phyloP scores from a whole-genome alignment of 1,140 invertebrate species.

The Dendroctonus ponderosae region DNA sequence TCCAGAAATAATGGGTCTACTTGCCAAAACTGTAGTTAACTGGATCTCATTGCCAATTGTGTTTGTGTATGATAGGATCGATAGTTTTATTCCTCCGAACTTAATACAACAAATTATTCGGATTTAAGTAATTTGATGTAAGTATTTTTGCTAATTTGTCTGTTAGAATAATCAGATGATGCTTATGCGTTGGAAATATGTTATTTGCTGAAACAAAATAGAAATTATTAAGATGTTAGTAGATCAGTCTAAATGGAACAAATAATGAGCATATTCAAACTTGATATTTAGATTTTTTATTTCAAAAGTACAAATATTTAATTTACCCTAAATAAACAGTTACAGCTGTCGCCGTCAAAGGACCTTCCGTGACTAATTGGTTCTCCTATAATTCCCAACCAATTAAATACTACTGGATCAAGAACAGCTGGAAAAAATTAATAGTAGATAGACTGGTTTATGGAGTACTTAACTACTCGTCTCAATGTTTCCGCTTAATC shows the following conservation, averaged over 20 bases:
- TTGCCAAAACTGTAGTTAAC: conserved; percentile 77
- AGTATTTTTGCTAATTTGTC: too few species aligned
- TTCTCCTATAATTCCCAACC: conserved; percentile 4
- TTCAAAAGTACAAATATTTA: background rate
- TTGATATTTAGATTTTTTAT: too few species aligned
- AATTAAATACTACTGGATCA: background rate
- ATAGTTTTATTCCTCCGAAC: conserved; percentile 78
- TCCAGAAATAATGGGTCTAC: conserved; percentile 86
- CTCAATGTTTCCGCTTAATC: too few species aligned
- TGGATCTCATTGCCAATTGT: conserved; percentile 82
- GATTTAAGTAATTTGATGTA: conserved; percentile 55
- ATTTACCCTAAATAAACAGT: conserved; percentile 13
- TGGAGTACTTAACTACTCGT: too few species aligned
- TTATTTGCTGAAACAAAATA: too few species aligned
- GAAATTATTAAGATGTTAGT: too few species aligned
- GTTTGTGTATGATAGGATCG: conserved; percentile 81
- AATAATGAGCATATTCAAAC: too few species aligned
- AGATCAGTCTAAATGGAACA: too few species aligned
- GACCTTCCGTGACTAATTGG: background rate
- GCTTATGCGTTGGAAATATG: too few species aligned
- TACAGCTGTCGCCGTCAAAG: conserved; percentile 15
- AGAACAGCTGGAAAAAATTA: too few species aligned
- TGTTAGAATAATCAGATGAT: too few species aligned
- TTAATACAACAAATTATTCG: conserved; percentile 79
- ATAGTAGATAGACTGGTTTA: too few species aligned